Percentiles rank a stretch among this genome's conserved stretches.
Conservation (phyloP, 2,888 invertebrate species). For the Melangyna quadrimaculata region DNA sequence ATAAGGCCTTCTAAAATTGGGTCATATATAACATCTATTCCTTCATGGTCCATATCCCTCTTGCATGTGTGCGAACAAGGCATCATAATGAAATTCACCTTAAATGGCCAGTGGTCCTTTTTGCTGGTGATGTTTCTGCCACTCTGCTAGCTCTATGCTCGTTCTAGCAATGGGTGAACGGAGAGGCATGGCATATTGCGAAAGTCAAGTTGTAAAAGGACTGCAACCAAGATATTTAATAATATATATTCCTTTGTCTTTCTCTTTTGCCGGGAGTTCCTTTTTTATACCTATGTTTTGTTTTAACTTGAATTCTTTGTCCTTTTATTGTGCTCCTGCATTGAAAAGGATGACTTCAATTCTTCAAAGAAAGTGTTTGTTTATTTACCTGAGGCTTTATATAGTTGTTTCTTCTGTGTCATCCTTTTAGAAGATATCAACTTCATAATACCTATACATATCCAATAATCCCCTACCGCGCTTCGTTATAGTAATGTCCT, state of each 20-base stretch:
- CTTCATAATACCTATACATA: neutral
- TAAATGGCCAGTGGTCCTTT: conserved; percentile 32
- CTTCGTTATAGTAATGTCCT: conserved; percentile 19
- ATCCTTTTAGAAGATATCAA: neutral
- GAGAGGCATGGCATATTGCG: conserved; percentile 39
- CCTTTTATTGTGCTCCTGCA: neutral
- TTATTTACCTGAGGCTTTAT: neutral
- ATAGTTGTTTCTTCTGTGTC: neutral
- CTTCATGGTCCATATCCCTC: too few species aligned
- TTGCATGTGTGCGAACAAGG: too few species aligned
- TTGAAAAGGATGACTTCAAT: conserved; percentile 36
- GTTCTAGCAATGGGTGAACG: neutral
- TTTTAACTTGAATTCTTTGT: neutral
- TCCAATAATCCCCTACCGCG: conserved; percentile 8
- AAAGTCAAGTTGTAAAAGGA: conserved; percentile 39
- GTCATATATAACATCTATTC: too few species aligned
- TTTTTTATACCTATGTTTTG: conserved; percentile 7
- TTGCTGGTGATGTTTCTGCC: conserved; percentile 25
- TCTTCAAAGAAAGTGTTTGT: conserved; percentile 10
- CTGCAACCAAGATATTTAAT: conserved; percentile 49
- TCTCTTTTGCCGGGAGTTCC: neutral
- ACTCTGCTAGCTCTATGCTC: neutral
- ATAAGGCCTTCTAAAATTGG: too few species aligned
- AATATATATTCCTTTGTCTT: conserved; percentile 47
- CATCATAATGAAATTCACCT: neutral